A percentile compares a stretch with the other conserved stretches of the same genome.
These are phyloP conservation scores for Temnopleurus reevesii DNA, from an alignment of 53 echinoderm and acorn worm species.

Conservation along the genomic window DNA sequence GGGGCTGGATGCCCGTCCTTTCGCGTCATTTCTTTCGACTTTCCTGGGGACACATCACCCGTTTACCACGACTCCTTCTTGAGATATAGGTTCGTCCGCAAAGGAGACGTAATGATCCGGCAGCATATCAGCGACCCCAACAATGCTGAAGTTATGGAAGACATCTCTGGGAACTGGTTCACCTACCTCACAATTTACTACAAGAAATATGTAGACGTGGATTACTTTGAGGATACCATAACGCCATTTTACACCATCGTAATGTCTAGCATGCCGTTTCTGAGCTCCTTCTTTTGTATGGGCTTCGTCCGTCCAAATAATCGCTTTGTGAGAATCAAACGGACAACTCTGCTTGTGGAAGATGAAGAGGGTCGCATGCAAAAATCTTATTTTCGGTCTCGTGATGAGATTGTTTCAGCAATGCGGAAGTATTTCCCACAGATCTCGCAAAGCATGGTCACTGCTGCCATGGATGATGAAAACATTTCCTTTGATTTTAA, in stretches of 20 bases:
- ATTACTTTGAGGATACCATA: neutral
- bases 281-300: neutral
- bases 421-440: constrained; percentile 21
- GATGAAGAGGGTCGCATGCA: neutral
- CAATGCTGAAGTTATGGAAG: neutral
- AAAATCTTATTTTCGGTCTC: constrained; percentile 43
- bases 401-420: constrained; percentile 16
- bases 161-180: neutral
- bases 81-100: constrained; percentile 36
- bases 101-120: constrained; percentile 23
- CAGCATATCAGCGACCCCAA: neutral
- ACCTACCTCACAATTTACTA: neutral
- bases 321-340: constrained; percentile 38
- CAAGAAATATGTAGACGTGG: neutral
- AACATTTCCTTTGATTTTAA: constrained; percentile 24
- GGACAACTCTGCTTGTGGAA: constrained; percentile 13
- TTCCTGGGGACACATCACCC: constrained; percentile 15
- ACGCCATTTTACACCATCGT: neutral
- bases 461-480: neutral
- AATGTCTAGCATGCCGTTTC: neutral
- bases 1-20: constrained; percentile 18
- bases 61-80: constrained; percentile 48
- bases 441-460: neutral
- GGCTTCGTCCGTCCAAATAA: neutral
- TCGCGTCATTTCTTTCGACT: constrained; percentile 45